Conservation (phyloP, 2,888 invertebrate genomes). For the Schizaphis graminum region DNA sequence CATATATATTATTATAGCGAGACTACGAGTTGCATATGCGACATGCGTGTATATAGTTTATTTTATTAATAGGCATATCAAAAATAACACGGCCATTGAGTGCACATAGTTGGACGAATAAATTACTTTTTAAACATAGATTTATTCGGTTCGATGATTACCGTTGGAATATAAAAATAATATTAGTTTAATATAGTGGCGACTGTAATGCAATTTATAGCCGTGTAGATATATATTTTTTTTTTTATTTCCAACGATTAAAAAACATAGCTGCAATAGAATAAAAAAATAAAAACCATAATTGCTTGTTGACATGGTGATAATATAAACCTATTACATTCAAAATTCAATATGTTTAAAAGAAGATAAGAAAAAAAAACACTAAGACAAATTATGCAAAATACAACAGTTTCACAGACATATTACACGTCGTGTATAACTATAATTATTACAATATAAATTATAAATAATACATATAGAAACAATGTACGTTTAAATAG, state of each 20-base stretch:
- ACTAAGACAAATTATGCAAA: not conserved
- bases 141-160: constrained; percentile 13
- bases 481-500: not conserved
- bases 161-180: constrained; percentile 32
- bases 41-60: not conserved
- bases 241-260: not conserved
- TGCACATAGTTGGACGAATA: constrained; percentile 1
- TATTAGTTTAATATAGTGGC: constrained; percentile 23
- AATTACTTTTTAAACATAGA: constrained; percentile 44
- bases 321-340: not conserved
- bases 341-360: not conserved
- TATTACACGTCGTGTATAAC: not conserved
- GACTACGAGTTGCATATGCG: not conserved
- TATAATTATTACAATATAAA: no score
- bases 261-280: not conserved
- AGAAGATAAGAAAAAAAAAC: not conserved
- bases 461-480: no score
- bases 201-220: not conserved
- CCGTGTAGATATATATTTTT: not conserved
- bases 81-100: constrained; percentile 44
- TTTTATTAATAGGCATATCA: constrained; percentile 53
- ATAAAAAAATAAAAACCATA: not conserved
- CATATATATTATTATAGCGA: not conserved
- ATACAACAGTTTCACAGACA: not conserved
- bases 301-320: not conserved